Percentiles rank a stretch among this genome's conserved stretches.
These are phyloP conservation scores for Bradypodion ventrale DNA, from an alignment of 2,797 vertebrate genomes.

Conservation along the genomic window DNA sequence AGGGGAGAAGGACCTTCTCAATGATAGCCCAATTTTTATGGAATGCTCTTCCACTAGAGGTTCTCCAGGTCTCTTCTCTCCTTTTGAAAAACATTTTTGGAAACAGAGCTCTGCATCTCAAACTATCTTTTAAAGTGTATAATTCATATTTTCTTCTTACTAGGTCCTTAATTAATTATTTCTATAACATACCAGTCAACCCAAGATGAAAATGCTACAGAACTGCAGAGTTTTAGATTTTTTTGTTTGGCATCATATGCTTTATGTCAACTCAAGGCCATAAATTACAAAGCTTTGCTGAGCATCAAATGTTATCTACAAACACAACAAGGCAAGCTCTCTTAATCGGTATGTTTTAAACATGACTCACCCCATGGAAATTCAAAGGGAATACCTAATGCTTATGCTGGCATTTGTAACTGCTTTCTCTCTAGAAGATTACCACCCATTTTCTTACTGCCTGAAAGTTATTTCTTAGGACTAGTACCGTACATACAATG, in stretches of 20 bases:
- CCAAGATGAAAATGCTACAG: slow-evolving; percentile 11
- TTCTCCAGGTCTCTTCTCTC: too few species aligned
- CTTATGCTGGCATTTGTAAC: slow-evolving; percentile 15
- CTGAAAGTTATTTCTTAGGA: not conserved
- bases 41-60: too few species aligned
- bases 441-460: slow-evolving; percentile 15
- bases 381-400: not conserved
- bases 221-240: slow-evolving; percentile 1
- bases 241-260: not conserved
- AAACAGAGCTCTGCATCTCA: not conserved
- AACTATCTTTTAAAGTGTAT: not conserved
- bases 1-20: too few species aligned
- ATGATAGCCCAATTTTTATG: too few species aligned
- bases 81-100: too few species aligned
- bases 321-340: not conserved
- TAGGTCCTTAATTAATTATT: slow-evolving; percentile 7
- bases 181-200: not conserved
- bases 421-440: slow-evolving; percentile 5
- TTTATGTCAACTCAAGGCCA: not conserved
- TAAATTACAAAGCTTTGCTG: slow-evolving; percentile 26
- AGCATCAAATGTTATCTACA: slow-evolving; percentile 12
- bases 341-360: slow-evolving; percentile 12
- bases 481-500: not conserved
- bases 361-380: slow-evolving; percentile 7
- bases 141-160: not conserved